Evolutionary conservation across 1,140 invertebrate species (phyloP), one percentile per base, ranked within the genome.

Genomic region (Trichonephila inaurata): DNA sequence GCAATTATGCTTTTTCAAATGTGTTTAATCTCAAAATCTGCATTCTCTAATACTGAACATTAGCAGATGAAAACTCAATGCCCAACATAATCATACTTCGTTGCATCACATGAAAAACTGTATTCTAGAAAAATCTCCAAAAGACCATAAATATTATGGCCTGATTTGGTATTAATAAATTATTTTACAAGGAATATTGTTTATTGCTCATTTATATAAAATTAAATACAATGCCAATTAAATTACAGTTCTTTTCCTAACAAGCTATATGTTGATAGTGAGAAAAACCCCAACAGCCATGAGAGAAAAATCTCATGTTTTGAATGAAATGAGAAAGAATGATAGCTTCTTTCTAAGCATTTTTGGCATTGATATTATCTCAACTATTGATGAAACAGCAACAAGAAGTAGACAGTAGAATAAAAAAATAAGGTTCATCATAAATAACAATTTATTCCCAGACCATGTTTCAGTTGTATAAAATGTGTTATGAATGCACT

Each of bases 401-500:
- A 87, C 87, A 89, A 89, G 87, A 40, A 89, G 33, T 89, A 89
- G 87, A 66, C 28, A 40, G 87, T 89, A 89, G 64, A 64, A 64
- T 89, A 89, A 69, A 89, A 89, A 89, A 89, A 89, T 89, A 89
- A 89, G 87, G 87, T 87, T 87, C 19, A 33, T 87, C 24, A 64
- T 62, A 87, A 87, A 60, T 87, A 87, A 87, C 85, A 87, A 60
- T 87, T 87, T 64, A 40, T 89, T 64, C 69, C 64, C 60, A 69
- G 33, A 89, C 62, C 62, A 89, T 89, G 64, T 40, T 40, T 69
- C 64, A 72, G 62, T 72, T 69, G 87, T 72, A 89, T 89, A 69
- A 69, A 89, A 89, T 89, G 64, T 19, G 69, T 69, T 44, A 51
- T 21, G 87, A 89, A 89, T 89, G 87, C 87, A 69, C 87, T 51